Evolutionary conservation across 2,888 invertebrate species (phyloP), one percentile per base, ranked within the genome.

Genomic region (Cistogaster globosa): DNA sequence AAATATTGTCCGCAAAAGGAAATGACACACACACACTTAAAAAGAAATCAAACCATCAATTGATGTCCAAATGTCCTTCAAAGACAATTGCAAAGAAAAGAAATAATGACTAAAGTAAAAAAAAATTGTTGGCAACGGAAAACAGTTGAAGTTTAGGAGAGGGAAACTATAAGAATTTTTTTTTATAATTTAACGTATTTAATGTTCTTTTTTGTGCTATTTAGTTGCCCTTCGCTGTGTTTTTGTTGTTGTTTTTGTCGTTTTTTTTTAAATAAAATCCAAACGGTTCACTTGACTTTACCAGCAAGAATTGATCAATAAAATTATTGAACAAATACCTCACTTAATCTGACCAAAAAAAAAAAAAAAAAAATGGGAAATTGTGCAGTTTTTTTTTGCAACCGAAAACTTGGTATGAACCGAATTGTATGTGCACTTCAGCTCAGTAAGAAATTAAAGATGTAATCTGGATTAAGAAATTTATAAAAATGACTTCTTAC

Each of bases 11-110:
- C 45, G n/a, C 14, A n/a, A 12, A n/a, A 58, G 26, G 42, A 32
- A 62, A 58, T 22, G 38, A 62, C 48, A 60, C 57, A 60, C 57
- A 60, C 22, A 51, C 22, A 74, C 36, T 58, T 58, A 16, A 11
- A 42, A 22, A 58, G 20, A 75, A 69, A 76, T 79, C 75, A 71
- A 84, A 71, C 71, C 76, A 84, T 80, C 79, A 80, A 84, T 84
- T 84, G 75, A 51, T 81, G 74, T 75, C 68, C 45, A 74, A 80
- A 67, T 68, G 80, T 80, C 80, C 80, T 80, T 80, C 58, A 67
- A 45, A 65, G 6, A 38, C 51, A 60, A 72, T 62, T 62, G 36
- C 42, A 7, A 42, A 42, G 12, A 42, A 42, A 42, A 4, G 12
- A 42, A 12, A 42, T 42, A 42, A 42, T 42, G 42, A 42, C 42